Base-by-base conservation (phyloP, 1,140 invertebrate species). In the Rhizoglyphus robini region DNA sequence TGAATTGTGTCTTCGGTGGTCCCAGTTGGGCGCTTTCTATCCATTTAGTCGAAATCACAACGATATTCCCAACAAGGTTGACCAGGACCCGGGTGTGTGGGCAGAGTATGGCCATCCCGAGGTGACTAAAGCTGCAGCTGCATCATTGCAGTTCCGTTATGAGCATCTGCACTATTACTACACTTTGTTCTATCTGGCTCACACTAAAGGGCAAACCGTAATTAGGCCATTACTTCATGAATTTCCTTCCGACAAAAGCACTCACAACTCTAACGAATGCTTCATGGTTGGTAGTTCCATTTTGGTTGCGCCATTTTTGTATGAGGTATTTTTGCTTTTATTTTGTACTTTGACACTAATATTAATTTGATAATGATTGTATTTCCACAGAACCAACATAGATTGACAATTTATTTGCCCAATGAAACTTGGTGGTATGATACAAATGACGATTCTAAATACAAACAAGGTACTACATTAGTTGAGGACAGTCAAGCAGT, bases 1-100 rank as follows among this genome's bases (percentile, higher is more conserved):
- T 27, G 78, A 80, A 63, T 70, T 82, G 60, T 82, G 81, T 68
- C 71, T 72, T 11, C 67, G 81, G 34, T 82, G 81, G 81, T 73
- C 73, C 69, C 76, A 80, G 66, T 68, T 81, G 4, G 90, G 90
- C 1, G 87, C 88, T 4, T 89, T 90, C 76, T 89, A 89, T 76
- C 87, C 88, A 1, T 77, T 74, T 38, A 31, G 68, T 30, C 69
- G 73, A 60, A 74, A 75, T 61, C 73, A 74, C 69, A 77, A 75
- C 66, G 72, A 57, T 0, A 69, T 60, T 49, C 68, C 68, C n/a
- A 32, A 30, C 23, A 68, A 62, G 34, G 69, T 74, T 46, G 61
- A 65, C 11, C 66, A 67, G 47, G 66, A 67, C 29, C 66, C 66
- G 4, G 60, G 18, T 23, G 48, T 34, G n/a, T 60, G 58, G 58